Conservation (phyloP, 2,888 invertebrate species). For the Sarcophaga carnaria region DNA sequence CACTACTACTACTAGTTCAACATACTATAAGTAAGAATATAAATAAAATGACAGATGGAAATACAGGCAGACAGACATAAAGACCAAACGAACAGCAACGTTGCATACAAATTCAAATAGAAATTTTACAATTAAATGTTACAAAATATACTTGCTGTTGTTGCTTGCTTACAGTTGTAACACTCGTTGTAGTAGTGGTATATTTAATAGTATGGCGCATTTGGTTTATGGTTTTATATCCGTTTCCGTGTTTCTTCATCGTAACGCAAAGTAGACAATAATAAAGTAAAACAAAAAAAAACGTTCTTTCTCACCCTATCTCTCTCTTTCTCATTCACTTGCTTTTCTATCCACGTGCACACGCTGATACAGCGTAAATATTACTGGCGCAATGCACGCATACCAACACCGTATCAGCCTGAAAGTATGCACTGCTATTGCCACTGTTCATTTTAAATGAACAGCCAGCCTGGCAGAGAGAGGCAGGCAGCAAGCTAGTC, state of each 20-base stretch:
- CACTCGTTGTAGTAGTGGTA: conserved; percentile 20
- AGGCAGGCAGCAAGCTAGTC: no score
- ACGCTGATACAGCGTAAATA: neutral
- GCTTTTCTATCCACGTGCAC: neutral
- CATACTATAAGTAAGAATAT: neutral
- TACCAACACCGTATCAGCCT: conserved; percentile 46
- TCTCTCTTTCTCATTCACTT: neutral
- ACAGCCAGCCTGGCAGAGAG: conserved; percentile 19
- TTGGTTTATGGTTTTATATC: conserved; percentile 68
- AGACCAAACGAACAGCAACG: neutral
- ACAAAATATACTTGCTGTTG: conserved; percentile 5
- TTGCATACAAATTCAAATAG: neutral
- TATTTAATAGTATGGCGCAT: conserved; percentile 60
- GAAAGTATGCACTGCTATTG: conserved; percentile 52
- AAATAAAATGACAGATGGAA: neutral
- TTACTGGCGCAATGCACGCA: conserved; percentile 39
- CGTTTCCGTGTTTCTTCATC: conserved; percentile 65
- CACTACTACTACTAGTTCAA: neutral
- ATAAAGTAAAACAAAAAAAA: conserved; percentile 38
- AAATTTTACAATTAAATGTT: conserved; percentile 40
- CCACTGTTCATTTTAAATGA: conserved; percentile 51
- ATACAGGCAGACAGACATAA: neutral
- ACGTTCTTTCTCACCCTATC: neutral
- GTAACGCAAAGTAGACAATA: conserved; percentile 57
- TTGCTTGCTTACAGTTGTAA: conserved; percentile 10